Percentiles rank a stretch among this genome's conserved stretches.
Conservation (phyloP, 2,797 vertebrate genomes). For the Choloepus didactylus region DNA sequence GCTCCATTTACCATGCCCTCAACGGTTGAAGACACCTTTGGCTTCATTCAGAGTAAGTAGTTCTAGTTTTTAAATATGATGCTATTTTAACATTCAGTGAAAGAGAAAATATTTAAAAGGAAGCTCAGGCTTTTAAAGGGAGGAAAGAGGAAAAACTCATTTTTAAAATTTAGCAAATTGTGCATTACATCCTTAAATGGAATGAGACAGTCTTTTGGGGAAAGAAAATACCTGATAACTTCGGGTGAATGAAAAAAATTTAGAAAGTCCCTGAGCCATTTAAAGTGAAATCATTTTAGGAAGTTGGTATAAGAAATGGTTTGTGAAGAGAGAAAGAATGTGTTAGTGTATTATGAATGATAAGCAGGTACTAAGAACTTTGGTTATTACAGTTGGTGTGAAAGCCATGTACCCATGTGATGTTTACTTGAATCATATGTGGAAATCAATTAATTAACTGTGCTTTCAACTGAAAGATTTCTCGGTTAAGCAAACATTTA, state of each 20-base stretch:
- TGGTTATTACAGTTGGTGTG: conserved; percentile 80
- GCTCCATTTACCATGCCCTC: conserved; percentile 67
- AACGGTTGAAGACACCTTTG: conserved; percentile 32
- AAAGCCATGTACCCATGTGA: conserved; percentile 79
- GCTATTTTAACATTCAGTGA: conserved; percentile 57
- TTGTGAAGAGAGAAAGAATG: conserved; percentile 82
- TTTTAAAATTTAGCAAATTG: neutral
- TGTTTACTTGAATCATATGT: conserved; percentile 77
- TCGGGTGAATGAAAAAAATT: neutral
- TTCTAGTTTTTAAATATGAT: conserved; percentile 66
- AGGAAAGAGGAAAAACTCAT: neutral
- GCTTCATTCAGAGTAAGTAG: conserved; percentile 20
- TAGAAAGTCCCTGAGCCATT: conserved; percentile 52
- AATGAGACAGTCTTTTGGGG: neutral
- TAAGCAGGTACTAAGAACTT: conserved; percentile 85
- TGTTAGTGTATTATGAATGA: conserved; percentile 85
- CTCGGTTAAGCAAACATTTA: conserved; percentile 4
- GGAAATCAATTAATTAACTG: conserved; percentile 65
- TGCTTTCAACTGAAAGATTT: conserved; percentile 6
- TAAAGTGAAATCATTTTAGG: conserved; percentile 83
- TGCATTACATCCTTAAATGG: conserved; percentile 38
- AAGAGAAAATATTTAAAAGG: conserved; percentile 28
- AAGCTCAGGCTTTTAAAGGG: conserved; percentile 47
- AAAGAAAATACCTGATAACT: neutral
- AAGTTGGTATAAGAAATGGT: conserved; percentile 82